These are phyloP conservation scores for Diabrotica undecimpunctata DNA, from an alignment of 1,140 invertebrate genomes.

Conservation along the genomic window DNA sequence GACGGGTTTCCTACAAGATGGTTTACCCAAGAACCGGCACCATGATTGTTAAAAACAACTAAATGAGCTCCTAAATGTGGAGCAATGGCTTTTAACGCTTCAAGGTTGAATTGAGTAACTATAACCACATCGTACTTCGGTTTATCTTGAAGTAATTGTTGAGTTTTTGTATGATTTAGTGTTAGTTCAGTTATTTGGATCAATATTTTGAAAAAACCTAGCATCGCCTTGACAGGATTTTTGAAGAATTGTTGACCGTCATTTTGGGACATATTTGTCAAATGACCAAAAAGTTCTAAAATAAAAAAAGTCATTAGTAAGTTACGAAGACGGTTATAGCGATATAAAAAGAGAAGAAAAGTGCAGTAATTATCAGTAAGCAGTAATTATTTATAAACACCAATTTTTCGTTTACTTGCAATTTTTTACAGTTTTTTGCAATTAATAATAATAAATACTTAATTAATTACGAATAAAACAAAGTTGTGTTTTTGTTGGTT, in stretches of 20 bases:
- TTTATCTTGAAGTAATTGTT: constrained; percentile 23
- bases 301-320: not conserved
- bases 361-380: not conserved
- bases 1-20: constrained; percentile 46
- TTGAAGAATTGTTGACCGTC: not conserved
- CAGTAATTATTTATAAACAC: not conserved
- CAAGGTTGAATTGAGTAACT: constrained; percentile 64
- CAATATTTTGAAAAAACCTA: not conserved
- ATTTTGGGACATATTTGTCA: not conserved
- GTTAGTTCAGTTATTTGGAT: constrained; percentile 31
- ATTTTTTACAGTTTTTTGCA: too few relatives aligned
- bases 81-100: constrained; percentile 62
- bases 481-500: too few relatives aligned
- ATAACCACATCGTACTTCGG: constrained; percentile 61
- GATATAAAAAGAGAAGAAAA: not conserved
- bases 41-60: constrained; percentile 50
- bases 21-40: constrained; percentile 36
- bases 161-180: constrained; percentile 25
- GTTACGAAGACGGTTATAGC: not conserved
- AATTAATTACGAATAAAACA: too few relatives aligned
- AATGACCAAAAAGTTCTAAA: not conserved
- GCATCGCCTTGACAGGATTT: not conserved
- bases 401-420: too few relatives aligned
- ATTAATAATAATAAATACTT: too few relatives aligned
- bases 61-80: constrained; percentile 60